Base-by-base conservation (phyloP, 1,140 invertebrate species). In the Drosophila arizonae region DNA sequence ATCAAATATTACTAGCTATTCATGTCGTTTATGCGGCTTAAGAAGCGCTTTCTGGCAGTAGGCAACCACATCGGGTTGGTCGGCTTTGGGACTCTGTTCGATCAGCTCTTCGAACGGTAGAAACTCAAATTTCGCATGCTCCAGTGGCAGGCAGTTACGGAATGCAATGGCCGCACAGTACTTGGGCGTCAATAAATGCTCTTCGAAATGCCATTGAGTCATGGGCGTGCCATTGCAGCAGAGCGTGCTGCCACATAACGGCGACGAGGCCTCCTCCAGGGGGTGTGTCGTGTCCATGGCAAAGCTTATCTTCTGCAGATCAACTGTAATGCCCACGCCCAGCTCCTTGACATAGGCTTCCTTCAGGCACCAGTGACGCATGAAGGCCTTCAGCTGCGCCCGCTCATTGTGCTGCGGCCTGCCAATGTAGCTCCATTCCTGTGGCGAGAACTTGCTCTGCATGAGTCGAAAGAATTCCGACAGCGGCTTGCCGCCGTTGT, bases 341-440 rank as follows among this genome's bases (percentile, higher is more conserved):
- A 96, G 93, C 65, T 97, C 97, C 93, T 99, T 99, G 0, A 98
- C 95, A 91, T 97, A 98, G 91, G 97, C 97, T 91, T 99, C 98
- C 93, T 99, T 99, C n/a, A 99, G 92, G 75, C 96, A 96, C 98
- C 98, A 99, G 88, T 96, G 93, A 65, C 98, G 93, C 91, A 95
- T 98, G 91, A 98, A 99, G 76, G 94, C 95, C 6, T 92, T 91
- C 13, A 97, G 80, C 92, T 95, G 93, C 48, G 95, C 93, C 11
- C 80, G 74, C 56, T 95, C 92, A 45, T 93, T 92, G 11, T 73
- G 91, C 91, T 90, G 82, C 0, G 77, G 66, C 6, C 81, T 60
- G 30, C 90, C 93, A 65, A 99, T 98, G 61, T 93, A 94, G 3
- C 77, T 72, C 97, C 97, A 99, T 92, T 99, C 98, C 5, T 93